Evolutionary conservation across 2,888 invertebrate genomes (phyloP), one percentile per base, ranked within the genome.

Genomic region (Lagria hirta): DNA sequence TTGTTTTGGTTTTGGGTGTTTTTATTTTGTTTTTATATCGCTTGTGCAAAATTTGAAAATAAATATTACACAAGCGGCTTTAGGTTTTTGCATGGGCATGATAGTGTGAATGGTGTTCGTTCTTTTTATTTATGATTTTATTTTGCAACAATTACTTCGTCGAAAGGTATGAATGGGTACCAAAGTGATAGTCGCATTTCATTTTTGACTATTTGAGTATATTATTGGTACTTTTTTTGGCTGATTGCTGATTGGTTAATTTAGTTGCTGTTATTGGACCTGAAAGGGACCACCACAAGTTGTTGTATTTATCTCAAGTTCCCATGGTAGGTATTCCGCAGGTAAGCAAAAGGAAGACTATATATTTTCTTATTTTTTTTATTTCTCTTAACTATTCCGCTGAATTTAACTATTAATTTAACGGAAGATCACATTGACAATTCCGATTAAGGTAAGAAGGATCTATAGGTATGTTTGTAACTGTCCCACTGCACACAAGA

Each of bases 281-380:
- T 53, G 76, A 76, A 67, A 75, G 73, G 69, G 75, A 77, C 67
- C 76, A 76, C 60, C 76, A 76, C 71, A 76, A 73, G 68, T 72
- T 77, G 62, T 75, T 77, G 65, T 77, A 76, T 68, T 71, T 77
- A 59, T 77, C 76, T 50, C 76, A 76, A 73, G 73, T 75, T 57
- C 74, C 73, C 45, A 62, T 75, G 74, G 75, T 76, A 73, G 74
- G 76, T 75, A 70, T 73, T 30, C 53, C 57, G 36, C 61, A 62
- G 68, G 68, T 68, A 64, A 66, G 61, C 61, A 56, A 36, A 48
- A 28, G 17, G 10, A 10, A 13, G 17, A 34, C 21, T 43, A 34
- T 28, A 34, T n/a, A n/a, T n/a, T n/a, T n/a, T n/a, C n/a, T n/a
- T n/a, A n/a, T n/a, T n/a, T n/a, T n/a, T n/a, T n/a, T 22, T 15